Percentiles rank a stretch among this genome's conserved stretches.
Conservation (phyloP, 1,140 invertebrate species). For the Branchinecta lindahli region DNA sequence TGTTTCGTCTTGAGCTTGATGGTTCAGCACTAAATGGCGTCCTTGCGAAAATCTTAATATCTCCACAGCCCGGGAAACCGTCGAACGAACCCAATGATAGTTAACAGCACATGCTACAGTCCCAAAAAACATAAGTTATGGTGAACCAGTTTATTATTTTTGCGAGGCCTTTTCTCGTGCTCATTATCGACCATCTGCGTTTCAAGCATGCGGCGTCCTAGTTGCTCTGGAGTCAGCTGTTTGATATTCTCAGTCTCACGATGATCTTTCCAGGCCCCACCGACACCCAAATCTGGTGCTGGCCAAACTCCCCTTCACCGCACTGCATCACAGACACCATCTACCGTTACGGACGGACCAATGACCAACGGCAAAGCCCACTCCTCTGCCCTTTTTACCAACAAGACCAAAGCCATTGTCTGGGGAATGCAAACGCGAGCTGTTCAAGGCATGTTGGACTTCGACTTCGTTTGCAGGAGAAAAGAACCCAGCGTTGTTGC, state of each 20-base stretch:
- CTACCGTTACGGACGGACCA: conserved; percentile 10
- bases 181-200: too few relatives aligned
- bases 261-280: not conserved
- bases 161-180: too few relatives aligned
- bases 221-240: too few relatives aligned
- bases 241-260: not conserved
- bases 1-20: too few relatives aligned
- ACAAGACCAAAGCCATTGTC: conserved; percentile 79
- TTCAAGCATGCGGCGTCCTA: too few relatives aligned
- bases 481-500: conserved; percentile 76
- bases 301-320: not conserved
- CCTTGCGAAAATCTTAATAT: too few relatives aligned
- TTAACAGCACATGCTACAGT: too few relatives aligned
- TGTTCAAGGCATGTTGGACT: conserved; percentile 96
- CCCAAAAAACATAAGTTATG: too few relatives aligned
- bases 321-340: not conserved
- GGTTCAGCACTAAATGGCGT: too few relatives aligned
- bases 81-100: too few relatives aligned
- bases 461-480: conserved; percentile 93
- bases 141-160: too few relatives aligned
- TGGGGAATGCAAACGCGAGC: conserved; percentile 99
- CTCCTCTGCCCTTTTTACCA: conserved; percentile 50
- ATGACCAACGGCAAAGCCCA: conserved; percentile 13
- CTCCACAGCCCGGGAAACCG: too few relatives aligned
- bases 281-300: not conserved